Base-by-base conservation (phyloP, 1,140 invertebrate genomes). In the Microplitis demolitor region DNA sequence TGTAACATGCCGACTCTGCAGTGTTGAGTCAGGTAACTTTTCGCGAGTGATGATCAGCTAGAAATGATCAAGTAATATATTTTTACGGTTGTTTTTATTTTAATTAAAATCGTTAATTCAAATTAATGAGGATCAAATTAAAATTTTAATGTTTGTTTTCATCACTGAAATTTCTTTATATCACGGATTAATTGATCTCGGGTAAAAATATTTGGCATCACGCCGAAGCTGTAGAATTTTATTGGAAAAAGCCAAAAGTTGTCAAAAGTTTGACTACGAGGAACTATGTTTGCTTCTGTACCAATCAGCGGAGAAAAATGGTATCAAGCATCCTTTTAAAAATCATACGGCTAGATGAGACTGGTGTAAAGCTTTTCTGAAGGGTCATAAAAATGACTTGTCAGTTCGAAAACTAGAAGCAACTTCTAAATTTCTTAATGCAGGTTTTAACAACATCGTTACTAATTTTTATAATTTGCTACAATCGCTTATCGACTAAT, bases 291-390 rank as follows among this genome's bases (percentile, higher is more conserved):
- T 37, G 35, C 35, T 37, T 37, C 3, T 6, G 6, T 37, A 37
- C 35, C 35, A 37, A 6, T 37, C 6, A 37, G 35, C 35, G 3
- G 35, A 37, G 35, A 76, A 64, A 67, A 78, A 79, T 60, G 39
- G 67, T 31, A 71, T 78, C 9, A 34, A 35, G 5, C 75, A 79
- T 67, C 58, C 24, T 14, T 78, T 74, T 67, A 56, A 71, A 24
- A 71, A 73, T 45, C 64, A 66, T 69, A 74, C 63, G 24, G 73
- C 76, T 67, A 77, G 76, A 62, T 72, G 71, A 74, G 78, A 77
- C 74, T 82, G 80, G 77, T 34, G 81, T 33, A 56, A 63, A 24
- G 51, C 62, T 5, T 87, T 84, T 76, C 61, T 84, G 61, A 80
- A 78, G 54, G 58, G 82, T 64, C 69, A 87, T 77, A 78, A 74